Conservation (phyloP, 2,888 invertebrate genomes). For the Hetaerina titia region DNA sequence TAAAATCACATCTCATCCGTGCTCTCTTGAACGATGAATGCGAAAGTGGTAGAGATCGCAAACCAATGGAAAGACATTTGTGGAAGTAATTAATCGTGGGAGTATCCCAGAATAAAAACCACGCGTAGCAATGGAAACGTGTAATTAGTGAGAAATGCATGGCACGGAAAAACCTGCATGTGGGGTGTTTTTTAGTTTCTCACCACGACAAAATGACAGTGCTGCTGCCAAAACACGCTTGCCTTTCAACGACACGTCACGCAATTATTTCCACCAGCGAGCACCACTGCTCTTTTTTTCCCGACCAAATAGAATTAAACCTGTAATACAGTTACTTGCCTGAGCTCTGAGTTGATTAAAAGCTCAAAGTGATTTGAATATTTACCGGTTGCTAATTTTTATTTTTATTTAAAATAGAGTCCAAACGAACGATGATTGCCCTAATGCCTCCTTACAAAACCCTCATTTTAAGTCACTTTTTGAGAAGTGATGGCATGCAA, state of each 20-base stretch:
- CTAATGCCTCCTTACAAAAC: no score
- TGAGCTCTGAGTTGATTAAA: neutral
- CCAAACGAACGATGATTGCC: no score
- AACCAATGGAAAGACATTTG: neutral
- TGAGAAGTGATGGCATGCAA: no score
- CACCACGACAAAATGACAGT: neutral
- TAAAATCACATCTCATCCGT: neutral
- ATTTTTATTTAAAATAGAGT: no score
- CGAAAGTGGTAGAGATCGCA: neutral
- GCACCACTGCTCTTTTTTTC: neutral
- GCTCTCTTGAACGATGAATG: neutral
- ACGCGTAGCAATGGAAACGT: neutral
- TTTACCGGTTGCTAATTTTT: neutral
- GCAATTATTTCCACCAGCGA: neutral
- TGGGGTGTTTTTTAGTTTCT: neutral
- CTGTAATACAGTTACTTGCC: neutral
- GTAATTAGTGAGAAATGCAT: neutral
- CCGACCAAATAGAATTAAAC: neutral
- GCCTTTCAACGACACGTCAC: neutral
- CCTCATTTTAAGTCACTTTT: no score
- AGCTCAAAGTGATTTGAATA: neutral
- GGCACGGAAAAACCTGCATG: neutral
- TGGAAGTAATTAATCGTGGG: neutral
- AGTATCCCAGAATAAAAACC: neutral
- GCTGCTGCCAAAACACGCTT: neutral